Base-by-base conservation (phyloP, 1,140 invertebrate genomes). In the Chrysoperla carnea region DNA sequence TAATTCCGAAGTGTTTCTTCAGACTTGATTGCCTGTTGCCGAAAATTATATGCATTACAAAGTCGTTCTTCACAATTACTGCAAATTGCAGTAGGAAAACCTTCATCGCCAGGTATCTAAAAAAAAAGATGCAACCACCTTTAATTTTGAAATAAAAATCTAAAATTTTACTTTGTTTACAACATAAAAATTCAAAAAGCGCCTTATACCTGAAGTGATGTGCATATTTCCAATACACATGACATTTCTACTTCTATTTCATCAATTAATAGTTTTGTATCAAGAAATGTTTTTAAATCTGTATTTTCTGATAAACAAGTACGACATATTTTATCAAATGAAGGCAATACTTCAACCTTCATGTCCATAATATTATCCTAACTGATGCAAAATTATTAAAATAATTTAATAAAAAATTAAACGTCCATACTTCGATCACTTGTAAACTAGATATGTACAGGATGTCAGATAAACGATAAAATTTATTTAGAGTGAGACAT, bases 251-350 rank as follows among this genome's bases (percentile, higher is more conserved):
- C 4, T 23, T 39, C 38, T 23, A 27, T 9, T 27, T 29, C 28
- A 15, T 39, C 38, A 50, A 48, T 44, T 55, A 52, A 5, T 23
- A 23, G 2, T 23, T 23, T 15, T 57, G 57, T 43, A 55, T 58
- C 35, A 52, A 42, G 45, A 43, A 40, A 45, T 46, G 48, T 44
- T 46, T 39, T 39, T 27, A 39, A 27, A 11, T 39, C 38, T 17
- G 15, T 6, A 27, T 39, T 27, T 11, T 39, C 38, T 9, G 38
- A 27, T 27, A 39, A 29, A 39, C 38, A 39, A 4, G 38, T 13
- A 11, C 38, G 8, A 27, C 38, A 39, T 9, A 39, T 27, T 29
- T 39, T 39, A 12, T 27, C 38, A 11, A 39, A 29, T 2, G 17
- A 23, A 23, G 17, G 17, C 17, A 23, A 23, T 3, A 23, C 17